phyloP scores from a whole-genome alignment of 2,797 vertebrate genomes.

The Hipposideros larvatus region DNA sequence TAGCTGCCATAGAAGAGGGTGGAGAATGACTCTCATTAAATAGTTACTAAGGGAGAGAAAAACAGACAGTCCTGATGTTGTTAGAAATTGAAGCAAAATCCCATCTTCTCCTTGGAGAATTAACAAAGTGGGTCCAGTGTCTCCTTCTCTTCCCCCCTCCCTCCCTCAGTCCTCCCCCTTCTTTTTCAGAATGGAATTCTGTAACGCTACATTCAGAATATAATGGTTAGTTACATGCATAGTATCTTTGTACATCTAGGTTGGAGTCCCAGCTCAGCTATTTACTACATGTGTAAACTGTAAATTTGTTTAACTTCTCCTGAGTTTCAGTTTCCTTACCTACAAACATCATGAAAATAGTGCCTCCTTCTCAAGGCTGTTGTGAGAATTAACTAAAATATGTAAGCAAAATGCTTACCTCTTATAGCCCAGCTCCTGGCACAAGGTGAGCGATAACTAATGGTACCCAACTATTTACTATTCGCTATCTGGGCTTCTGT shows the following conservation, averaged over 20 bases:
- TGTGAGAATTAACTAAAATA: background rate
- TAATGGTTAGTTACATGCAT: background rate
- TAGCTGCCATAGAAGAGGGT: background rate
- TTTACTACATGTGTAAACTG: background rate
- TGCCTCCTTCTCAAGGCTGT: background rate
- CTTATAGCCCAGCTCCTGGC: background rate
- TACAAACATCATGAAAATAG: background rate
- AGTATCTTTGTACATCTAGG: background rate
- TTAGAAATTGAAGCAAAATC: background rate
- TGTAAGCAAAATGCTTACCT: background rate
- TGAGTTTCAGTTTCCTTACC: background rate
- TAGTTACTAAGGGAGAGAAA: background rate
- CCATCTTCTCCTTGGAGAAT: background rate
- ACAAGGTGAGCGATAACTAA: background rate
- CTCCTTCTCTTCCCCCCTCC: too few species aligned
- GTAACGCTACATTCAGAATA: background rate
- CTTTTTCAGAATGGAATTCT: background rate
- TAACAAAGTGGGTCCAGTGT: background rate
- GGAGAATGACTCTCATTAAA: background rate
- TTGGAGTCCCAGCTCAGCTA: background rate
- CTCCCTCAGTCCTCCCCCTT: too few species aligned
- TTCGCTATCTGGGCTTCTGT: background rate
- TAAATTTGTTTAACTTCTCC: background rate
- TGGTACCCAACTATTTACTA: background rate
- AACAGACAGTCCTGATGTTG: background rate